Percentiles rank a stretch among this genome's conserved stretches.
Conservation (phyloP, 2,113 vertebrate species). For the Notiomystis cincta region DNA sequence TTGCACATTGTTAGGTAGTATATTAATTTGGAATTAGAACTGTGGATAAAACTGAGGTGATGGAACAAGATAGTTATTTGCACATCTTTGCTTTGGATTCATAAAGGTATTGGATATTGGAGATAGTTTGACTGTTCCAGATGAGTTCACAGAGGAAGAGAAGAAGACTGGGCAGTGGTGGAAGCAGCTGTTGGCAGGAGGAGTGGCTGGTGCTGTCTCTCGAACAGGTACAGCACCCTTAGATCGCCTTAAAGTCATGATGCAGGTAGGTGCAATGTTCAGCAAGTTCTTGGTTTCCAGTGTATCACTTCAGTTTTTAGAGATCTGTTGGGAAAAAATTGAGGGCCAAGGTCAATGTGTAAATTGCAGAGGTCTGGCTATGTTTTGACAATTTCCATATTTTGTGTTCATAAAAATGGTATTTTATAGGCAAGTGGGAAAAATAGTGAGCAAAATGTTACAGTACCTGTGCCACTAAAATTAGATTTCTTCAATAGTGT, state of each 20-base stretch:
- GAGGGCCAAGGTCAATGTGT: background rate
- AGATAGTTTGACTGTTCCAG: constrained; percentile 88
- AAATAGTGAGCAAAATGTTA: background rate
- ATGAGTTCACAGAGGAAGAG: constrained; percentile 93
- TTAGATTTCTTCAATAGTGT: background rate
- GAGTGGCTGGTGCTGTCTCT: constrained; percentile 85
- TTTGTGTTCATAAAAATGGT: background rate
- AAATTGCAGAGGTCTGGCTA: background rate
- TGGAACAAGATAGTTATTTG: background rate
- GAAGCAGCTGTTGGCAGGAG: constrained; percentile 88
- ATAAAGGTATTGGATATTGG: constrained; percentile 91
- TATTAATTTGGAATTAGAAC: background rate
- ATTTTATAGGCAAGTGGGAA: background rate
- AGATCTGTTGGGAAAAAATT: background rate
- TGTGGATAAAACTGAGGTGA: background rate
- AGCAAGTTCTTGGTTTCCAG: background rate
- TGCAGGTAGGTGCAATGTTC: constrained; percentile 80
- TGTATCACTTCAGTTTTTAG: background rate
- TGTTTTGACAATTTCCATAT: background rate
- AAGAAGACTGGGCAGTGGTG: constrained; percentile 89
- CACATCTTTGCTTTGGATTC: constrained; percentile 23
- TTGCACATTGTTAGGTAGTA: background rate
- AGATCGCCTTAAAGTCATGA: constrained; percentile 92
- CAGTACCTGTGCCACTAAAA: background rate
- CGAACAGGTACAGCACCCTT: constrained; percentile 90